phyloP scores from a whole-genome alignment of 2,888 invertebrate genomes.

The Pediacus dermestoides region DNA sequence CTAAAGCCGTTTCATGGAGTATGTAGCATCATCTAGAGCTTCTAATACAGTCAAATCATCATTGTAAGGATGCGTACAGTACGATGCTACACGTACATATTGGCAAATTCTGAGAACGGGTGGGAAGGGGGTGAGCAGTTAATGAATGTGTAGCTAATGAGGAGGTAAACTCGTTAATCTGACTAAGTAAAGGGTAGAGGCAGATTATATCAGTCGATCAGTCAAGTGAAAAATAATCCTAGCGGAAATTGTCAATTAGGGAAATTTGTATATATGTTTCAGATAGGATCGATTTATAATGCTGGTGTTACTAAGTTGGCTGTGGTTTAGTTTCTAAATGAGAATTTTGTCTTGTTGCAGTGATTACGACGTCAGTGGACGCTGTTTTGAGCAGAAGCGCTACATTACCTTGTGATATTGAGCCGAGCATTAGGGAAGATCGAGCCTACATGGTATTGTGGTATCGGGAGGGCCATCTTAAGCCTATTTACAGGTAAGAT shows the following conservation, averaged over 20 bases:
- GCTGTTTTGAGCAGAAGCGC: slow-evolving; percentile 82
- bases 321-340: slow-evolving; percentile 7
- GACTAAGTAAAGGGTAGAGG: slow-evolving; percentile 29
- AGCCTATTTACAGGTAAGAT: slow-evolving; percentile 84
- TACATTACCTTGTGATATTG: slow-evolving; percentile 84
- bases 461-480: slow-evolving; percentile 82
- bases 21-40: no score
- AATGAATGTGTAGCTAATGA: slow-evolving; percentile 36
- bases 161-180: slow-evolving; percentile 35
- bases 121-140: slow-evolving; percentile 8
- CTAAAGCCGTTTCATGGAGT: neutral
- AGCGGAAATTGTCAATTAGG: no score
- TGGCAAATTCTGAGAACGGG: neutral
- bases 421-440: slow-evolving; percentile 72
- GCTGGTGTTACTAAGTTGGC: neutral
- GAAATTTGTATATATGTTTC: slow-evolving; percentile 8
- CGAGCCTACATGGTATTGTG: slow-evolving; percentile 89
- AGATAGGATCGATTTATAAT: slow-evolving; percentile 11
- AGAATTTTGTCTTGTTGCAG: slow-evolving; percentile 53
- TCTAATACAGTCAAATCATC: no score
- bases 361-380: slow-evolving; percentile 69
- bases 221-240: slow-evolving; percentile 16
- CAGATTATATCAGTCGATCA: slow-evolving; percentile 29
- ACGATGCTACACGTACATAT: no score
- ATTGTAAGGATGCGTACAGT: no score